These are phyloP conservation scores for Patagioenas fasciata DNA, from an alignment of 2,113 vertebrate genomes.

Conservation along the genomic window DNA sequence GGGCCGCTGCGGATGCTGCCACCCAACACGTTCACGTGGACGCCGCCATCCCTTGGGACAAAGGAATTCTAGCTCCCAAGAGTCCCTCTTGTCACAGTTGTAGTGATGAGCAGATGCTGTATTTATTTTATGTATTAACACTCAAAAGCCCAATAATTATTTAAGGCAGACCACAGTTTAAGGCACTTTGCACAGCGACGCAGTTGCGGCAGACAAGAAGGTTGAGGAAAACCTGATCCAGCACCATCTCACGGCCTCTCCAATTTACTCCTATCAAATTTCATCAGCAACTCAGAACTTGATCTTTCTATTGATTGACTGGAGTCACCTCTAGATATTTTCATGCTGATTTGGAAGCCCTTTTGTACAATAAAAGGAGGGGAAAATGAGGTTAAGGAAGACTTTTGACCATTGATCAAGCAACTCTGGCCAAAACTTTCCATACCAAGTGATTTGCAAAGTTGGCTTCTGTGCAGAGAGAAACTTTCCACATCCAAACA, in stretches of 20 bases:
- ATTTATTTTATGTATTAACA: not conserved
- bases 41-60: not conserved
- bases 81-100: not conserved
- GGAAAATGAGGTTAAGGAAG: conserved; percentile 42
- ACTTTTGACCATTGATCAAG: conserved; percentile 65
- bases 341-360: conserved; percentile 63
- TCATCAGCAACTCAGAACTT: conserved; percentile 70
- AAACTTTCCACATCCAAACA: not conserved
- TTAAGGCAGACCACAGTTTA: conserved; percentile 3
- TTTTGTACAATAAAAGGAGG: conserved; percentile 7
- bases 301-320: conserved; percentile 74
- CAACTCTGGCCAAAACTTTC: conserved; percentile 57
- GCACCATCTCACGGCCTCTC: conserved; percentile 48
- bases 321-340: conserved; percentile 71
- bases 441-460: not conserved
- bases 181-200: conserved; percentile 42
- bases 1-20: not conserved
- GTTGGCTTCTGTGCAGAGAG: not conserved
- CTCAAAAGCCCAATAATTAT: not conserved
- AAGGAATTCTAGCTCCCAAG: conserved; percentile 2
- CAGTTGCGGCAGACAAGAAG: conserved; percentile 37
- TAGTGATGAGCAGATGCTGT: not conserved
- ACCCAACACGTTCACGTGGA: fast-evolving
- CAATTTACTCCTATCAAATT: conserved; percentile 71
- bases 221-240: conserved; percentile 67